A percentile compares a stretch with the other conserved stretches of the same genome.
These are phyloP conservation scores for Scophthalmus maximus DNA, from an alignment of 2,113 vertebrate genomes.

Conservation along the genomic window DNA sequence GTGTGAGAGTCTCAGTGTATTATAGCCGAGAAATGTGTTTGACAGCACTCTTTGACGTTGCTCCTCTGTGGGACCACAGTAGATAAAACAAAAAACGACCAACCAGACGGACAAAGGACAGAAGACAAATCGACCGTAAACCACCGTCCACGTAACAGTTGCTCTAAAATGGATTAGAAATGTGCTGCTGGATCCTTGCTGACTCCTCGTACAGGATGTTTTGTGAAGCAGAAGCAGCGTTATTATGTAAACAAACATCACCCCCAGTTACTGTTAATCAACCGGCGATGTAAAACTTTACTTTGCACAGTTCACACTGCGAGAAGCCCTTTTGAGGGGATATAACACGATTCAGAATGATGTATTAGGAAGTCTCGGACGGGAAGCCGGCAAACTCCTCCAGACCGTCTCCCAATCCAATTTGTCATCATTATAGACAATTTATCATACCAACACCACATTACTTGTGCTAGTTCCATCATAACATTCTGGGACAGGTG, in stretches of 20 bases:
- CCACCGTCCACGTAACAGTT: no score
- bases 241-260: slow-evolving; percentile 5
- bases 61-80: no score
- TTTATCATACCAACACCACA: slow-evolving; percentile 2
- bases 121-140: no score
- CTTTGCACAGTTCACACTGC: slow-evolving; percentile 17
- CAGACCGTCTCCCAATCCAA: not conserved
- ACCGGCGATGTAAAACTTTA: slow-evolving; percentile 20
- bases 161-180: no score
- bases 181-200: no score
- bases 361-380: slow-evolving; percentile 6
- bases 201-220: no score
- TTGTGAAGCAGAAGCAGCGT: slow-evolving; percentile 16
- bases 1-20: no score
- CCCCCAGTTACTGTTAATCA: slow-evolving; percentile 7
- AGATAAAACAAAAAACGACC: not conserved
- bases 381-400: not conserved
- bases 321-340: slow-evolving; percentile 4
- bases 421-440: not conserved
- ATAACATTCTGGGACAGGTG: not conserved
- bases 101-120: not conserved
- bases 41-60: no score
- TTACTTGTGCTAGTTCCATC: not conserved
- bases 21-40: no score
- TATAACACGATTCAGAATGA: slow-evolving; percentile 11